Conservation (phyloP, 2,797 vertebrate species). For the Martes flavigula region DNA sequence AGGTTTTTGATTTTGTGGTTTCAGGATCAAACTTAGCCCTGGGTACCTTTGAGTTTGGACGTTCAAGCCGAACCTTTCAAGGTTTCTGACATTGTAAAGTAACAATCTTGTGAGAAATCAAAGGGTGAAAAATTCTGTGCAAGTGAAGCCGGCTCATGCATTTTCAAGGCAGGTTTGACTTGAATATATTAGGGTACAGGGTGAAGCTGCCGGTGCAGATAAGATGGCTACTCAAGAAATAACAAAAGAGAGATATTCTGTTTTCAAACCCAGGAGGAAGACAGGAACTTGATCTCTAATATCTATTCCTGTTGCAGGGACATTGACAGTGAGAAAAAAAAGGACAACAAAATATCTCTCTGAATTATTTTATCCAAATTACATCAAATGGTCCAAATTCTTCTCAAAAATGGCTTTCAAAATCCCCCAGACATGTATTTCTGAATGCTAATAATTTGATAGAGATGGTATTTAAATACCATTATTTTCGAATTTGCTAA, state of each 20-base stretch:
- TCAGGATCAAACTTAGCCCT: constrained; percentile 51
- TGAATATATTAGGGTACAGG: constrained; percentile 44
- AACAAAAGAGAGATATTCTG: constrained; percentile 11
- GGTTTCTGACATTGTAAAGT: constrained; percentile 60
- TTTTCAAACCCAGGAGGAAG: constrained; percentile 41
- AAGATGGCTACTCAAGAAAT: constrained; percentile 56
- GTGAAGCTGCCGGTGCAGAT: constrained; percentile 43
- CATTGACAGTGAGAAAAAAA: background rate
- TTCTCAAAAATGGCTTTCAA: background rate
- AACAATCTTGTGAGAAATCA: constrained; percentile 68
- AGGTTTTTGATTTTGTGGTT: constrained; percentile 55
- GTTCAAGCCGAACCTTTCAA: constrained; percentile 59
- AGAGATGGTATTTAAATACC: background rate
- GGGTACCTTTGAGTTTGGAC: constrained; percentile 53
- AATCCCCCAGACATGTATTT: background rate
- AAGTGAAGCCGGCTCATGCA: constrained; percentile 61
- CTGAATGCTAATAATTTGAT: background rate
- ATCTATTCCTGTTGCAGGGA: background rate
- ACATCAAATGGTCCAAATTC: background rate
- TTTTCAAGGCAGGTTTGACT: constrained; percentile 65
- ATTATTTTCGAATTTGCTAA: constrained; percentile 12
- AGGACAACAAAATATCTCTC: background rate
- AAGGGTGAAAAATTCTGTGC: constrained; percentile 62
- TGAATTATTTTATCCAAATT: constrained; percentile 15
- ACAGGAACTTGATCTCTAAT: constrained; percentile 16